These are phyloP conservation scores for Acridotheres tristis DNA, from an alignment of 2,797 vertebrate species.

Conservation along the genomic window DNA sequence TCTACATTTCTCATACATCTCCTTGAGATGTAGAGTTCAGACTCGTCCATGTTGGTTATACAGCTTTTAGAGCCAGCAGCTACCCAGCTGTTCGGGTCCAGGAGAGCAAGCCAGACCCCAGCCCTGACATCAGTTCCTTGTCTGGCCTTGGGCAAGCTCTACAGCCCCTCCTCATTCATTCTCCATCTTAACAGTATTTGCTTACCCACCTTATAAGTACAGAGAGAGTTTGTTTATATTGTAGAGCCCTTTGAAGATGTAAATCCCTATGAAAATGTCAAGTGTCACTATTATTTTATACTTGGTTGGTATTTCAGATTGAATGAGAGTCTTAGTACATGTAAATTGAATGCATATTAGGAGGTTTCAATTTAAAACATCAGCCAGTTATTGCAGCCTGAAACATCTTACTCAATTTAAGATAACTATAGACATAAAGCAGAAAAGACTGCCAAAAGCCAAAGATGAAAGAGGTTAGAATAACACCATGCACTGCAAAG, in stretches of 20 bases:
- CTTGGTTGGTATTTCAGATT: slow-evolving; percentile 35
- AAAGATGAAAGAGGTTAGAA: slow-evolving; percentile 69
- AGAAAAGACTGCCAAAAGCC: slow-evolving; percentile 57
- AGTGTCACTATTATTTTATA: slow-evolving; percentile 67
- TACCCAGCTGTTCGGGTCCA: background rate
- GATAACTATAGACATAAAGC: slow-evolving; percentile 51
- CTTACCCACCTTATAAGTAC: slow-evolving; percentile 23
- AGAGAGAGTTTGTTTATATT: background rate
- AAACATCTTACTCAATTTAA: slow-evolving; percentile 71
- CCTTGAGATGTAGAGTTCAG: background rate
- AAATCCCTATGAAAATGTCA: slow-evolving; percentile 59
- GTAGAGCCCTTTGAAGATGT: slow-evolving; percentile 54
- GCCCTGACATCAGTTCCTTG: background rate
- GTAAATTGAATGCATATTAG: slow-evolving; percentile 71
- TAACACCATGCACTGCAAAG: slow-evolving; percentile 46
- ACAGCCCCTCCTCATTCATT: background rate
- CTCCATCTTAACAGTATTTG: slow-evolving; percentile 2
- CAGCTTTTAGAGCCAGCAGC: background rate
- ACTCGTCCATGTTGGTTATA: accelerated
- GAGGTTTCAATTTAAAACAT: slow-evolving; percentile 59
- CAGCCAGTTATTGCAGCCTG: slow-evolving; percentile 50
- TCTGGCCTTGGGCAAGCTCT: slow-evolving; percentile 10
- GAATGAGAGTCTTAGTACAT: slow-evolving; percentile 46
- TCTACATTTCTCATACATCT: background rate
- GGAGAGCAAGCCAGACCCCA: background rate